Percentiles rank a stretch among this genome's conserved stretches.
Evolutionary conservation across 2,797 vertebrate species (phyloP).

Genomic region (Melanotaenia boesemani): DNA sequence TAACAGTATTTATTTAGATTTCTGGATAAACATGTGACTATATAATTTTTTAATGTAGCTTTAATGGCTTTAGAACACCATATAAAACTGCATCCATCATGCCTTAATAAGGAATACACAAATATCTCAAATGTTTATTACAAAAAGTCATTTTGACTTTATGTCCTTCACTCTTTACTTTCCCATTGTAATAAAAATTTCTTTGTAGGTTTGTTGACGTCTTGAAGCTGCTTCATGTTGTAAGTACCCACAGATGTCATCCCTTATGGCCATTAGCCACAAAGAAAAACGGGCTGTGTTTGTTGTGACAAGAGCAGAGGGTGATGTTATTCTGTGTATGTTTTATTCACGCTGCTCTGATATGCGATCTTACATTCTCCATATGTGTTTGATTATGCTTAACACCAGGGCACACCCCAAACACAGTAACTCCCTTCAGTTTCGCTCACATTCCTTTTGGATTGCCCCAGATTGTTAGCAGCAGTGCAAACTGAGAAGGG

Average conservation of each 20-base stretch:
- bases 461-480: slow-evolving; percentile 26
- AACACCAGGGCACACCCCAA: slow-evolving; percentile 52
- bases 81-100: background rate
- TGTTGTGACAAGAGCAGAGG: slow-evolving; percentile 15
- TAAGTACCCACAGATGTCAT: slow-evolving; percentile 83
- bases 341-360: slow-evolving; percentile 22
- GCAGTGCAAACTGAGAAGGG: slow-evolving; percentile 22
- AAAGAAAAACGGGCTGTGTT: slow-evolving; percentile 23
- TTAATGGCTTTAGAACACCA: background rate
- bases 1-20: background rate
- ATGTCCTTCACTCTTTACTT: background rate
- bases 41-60: too few species aligned
- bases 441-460: slow-evolving; percentile 55
- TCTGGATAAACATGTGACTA: background rate
- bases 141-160: background rate
- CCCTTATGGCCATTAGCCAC: background rate
- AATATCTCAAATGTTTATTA: background rate
- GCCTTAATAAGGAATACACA: background rate
- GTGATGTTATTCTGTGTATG: slow-evolving; percentile 18
- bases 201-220: slow-evolving; percentile 94
- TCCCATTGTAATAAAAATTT: background rate
- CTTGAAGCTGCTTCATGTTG: slow-evolving; percentile 95
- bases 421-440: slow-evolving; percentile 33
- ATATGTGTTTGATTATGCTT: slow-evolving; percentile 67
- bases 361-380: slow-evolving; percentile 52